Evolutionary conservation across 1,140 invertebrate genomes (phyloP).

Genomic region (Cherax destructor): DNA sequence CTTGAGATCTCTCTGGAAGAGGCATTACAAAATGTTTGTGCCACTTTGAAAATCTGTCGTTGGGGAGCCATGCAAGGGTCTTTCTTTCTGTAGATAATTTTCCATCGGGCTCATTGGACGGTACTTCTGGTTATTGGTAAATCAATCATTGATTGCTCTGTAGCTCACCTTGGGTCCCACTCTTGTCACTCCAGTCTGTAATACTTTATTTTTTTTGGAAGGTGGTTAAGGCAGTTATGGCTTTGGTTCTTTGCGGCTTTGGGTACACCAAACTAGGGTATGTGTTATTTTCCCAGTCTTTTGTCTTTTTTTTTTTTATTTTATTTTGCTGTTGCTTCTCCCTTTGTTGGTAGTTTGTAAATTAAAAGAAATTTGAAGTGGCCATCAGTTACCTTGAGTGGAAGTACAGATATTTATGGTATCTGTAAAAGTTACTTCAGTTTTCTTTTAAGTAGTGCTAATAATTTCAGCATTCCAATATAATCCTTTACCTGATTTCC

Average conservation of each 20-base stretch:
- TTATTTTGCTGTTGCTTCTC: conserved; percentile 3
- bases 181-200: conserved; percentile 47
- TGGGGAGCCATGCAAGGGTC: conserved; percentile 44
- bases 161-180: conserved; percentile 52
- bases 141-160: conserved; percentile 55
- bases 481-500: conserved; percentile 68
- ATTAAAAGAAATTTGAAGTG: conserved; percentile 55
- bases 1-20: conserved; percentile 9
- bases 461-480: conserved; percentile 28
- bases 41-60: conserved; percentile 41
- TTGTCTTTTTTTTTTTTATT: conserved; percentile 1
- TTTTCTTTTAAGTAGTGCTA: conserved; percentile 32
- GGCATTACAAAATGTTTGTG: conserved; percentile 20
- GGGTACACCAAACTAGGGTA: conserved; percentile 65
- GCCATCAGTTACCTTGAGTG: background rate
- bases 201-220: conserved; percentile 26
- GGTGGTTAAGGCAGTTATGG: conserved; percentile 56
- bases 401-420: background rate
- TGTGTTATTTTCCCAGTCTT: conserved; percentile 25
- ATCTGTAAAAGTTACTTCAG: conserved; percentile 24
- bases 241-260: conserved; percentile 63
- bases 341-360: conserved; percentile 27
- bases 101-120: conserved; percentile 34
- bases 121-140: conserved; percentile 32
- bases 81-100: conserved; percentile 28